Conservation (phyloP, 2,113 vertebrate genomes). For the Eonycteris spelaea region DNA sequence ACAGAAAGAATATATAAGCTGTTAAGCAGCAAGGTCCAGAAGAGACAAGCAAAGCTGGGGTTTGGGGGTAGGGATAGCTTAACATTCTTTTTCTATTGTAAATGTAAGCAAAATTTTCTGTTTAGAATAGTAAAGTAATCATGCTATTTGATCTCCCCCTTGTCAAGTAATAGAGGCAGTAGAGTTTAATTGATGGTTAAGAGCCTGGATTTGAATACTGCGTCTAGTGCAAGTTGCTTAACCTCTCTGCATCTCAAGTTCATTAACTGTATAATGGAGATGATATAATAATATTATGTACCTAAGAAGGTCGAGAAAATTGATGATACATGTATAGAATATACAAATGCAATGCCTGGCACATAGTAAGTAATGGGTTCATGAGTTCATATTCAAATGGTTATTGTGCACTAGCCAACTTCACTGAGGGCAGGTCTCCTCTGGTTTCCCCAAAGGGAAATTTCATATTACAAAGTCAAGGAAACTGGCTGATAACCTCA, state of each 20-base stretch:
- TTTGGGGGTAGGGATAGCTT: not conserved
- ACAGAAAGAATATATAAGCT: not conserved
- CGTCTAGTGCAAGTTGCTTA: not conserved
- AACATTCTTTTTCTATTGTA: not conserved
- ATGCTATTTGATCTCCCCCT: not conserved
- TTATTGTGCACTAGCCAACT: not conserved
- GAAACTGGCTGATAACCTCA: not conserved
- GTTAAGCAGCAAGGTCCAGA: not conserved
- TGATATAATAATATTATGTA: not conserved
- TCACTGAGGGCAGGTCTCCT: not conserved
- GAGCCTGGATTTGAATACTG: not conserved
- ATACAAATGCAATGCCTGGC: not conserved
- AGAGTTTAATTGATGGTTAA: not conserved
- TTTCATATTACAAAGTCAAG: not conserved
- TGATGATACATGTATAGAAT: not conserved
- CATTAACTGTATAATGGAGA: not conserved
- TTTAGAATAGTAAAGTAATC: not conserved
- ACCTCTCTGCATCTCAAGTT: not conserved
- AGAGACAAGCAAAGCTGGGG: not conserved
- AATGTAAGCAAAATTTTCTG: not conserved
- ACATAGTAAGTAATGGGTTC: not conserved
- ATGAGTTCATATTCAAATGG: not conserved
- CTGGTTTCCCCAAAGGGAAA: not conserved
- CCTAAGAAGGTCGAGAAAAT: not conserved
- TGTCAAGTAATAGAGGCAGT: not conserved